These are phyloP conservation scores for Aurelia aurita DNA, from an alignment of 30 jellyfish, hydroid and myxozoan genomes.

Conservation along the genomic window DNA sequence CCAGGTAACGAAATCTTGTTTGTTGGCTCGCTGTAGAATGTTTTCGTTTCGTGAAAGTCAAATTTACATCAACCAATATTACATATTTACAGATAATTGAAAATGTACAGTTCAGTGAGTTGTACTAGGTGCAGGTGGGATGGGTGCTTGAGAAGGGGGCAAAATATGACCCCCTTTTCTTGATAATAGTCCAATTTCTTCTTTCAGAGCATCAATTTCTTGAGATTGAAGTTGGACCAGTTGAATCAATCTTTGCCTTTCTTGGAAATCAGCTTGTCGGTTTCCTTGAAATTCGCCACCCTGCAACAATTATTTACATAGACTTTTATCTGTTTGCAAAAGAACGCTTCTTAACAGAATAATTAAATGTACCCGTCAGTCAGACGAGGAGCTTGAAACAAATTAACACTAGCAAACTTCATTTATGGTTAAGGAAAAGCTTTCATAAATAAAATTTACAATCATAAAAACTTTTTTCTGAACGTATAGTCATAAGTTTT, in stretches of 20 bases:
- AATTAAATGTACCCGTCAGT: too few relatives aligned
- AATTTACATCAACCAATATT: too few relatives aligned
- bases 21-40: too few relatives aligned
- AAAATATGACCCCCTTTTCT: conserved; percentile 94
- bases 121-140: conserved; percentile 41
- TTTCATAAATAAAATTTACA: too few relatives aligned
- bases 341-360: neutral
- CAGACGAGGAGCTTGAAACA: too few relatives aligned
- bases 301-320: conserved; percentile 18
- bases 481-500: too few relatives aligned
- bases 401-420: too few relatives aligned
- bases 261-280: conserved; percentile 82
- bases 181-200: conserved; percentile 82
- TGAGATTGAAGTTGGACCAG: conserved; percentile 90
- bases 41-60: too few relatives aligned
- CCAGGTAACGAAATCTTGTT: too few relatives aligned
- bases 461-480: too few relatives aligned
- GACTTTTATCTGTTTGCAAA: neutral
- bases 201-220: conserved; percentile 89
- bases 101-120: conserved; percentile 8
- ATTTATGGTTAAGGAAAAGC: too few relatives aligned
- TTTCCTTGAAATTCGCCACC: conserved; percentile 96
- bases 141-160: conserved; percentile 88
- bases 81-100: neutral
- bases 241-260: conserved; percentile 86